A percentile compares a stretch with the other conserved stretches of the same genome.
phyloP scores from a whole-genome alignment of 2,113 vertebrate species.

The Callospermophilus lateralis region DNA sequence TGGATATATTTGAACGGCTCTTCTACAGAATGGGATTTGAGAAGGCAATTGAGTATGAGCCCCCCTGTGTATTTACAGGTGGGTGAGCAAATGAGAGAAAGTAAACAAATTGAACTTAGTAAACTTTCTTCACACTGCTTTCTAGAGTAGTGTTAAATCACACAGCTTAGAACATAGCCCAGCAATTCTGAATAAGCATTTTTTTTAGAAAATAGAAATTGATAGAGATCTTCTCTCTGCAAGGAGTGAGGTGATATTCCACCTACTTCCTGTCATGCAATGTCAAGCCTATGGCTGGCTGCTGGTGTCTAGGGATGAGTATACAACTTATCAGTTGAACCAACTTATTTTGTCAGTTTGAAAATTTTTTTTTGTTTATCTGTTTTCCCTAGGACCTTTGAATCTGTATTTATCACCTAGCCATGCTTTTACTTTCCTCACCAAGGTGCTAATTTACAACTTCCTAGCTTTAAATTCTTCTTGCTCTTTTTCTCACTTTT shows the following conservation, averaged over 20 bases:
- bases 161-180: neutral
- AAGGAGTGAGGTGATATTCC: neutral
- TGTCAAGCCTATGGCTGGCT: neutral
- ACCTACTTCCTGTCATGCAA: neutral
- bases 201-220: slow-evolving; percentile 14
- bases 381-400: neutral
- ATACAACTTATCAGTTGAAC: neutral
- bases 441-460: neutral
- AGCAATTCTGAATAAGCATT: neutral
- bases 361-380: neutral
- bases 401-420: neutral
- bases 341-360: neutral
- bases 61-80: neutral
- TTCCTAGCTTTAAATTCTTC: neutral
- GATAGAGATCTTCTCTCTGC: neutral
- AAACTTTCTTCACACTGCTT: neutral
- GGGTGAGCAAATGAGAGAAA: neutral
- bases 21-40: slow-evolving; percentile 34
- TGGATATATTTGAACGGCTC: slow-evolving; percentile 39
- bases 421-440: neutral
- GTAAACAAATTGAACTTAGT: neutral
- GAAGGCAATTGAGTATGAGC: slow-evolving; percentile 4
- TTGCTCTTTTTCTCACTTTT: neutral
- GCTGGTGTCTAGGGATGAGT: neutral
- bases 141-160: neutral